phyloP scores from a whole-genome alignment of 2,888 invertebrate species.

The Drosophila kokeensis region DNA sequence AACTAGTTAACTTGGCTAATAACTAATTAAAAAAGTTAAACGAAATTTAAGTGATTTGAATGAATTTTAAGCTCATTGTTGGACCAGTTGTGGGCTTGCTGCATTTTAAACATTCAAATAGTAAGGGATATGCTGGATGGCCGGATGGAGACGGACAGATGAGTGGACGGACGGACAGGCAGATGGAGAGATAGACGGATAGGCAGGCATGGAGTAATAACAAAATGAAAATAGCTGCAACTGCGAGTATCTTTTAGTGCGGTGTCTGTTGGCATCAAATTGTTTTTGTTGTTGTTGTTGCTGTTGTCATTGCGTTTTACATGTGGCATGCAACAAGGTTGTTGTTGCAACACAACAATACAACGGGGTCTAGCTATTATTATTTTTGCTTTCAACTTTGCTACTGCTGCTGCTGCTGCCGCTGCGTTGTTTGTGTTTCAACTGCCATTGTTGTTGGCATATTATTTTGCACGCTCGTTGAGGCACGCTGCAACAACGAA shows the following conservation, averaged over 20 bases:
- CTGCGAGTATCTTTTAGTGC: constrained; percentile 37
- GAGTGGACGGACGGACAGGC: background rate
- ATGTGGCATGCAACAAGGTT: constrained; percentile 56
- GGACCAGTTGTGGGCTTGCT: background rate
- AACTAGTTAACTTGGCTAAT: constrained; percentile 26
- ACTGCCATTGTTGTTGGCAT: constrained; percentile 73
- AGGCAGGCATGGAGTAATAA: constrained; percentile 5
- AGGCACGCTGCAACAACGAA: constrained; percentile 49
- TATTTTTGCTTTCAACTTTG: constrained; percentile 60
- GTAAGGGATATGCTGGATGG: constrained; percentile 12
- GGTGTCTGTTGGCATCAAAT: constrained; percentile 34
- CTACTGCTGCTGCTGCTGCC: constrained; percentile 2
- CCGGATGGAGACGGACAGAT: background rate
- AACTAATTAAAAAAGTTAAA: constrained; percentile 45
- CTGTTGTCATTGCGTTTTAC: constrained; percentile 58
- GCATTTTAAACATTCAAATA: background rate
- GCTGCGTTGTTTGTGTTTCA: constrained; percentile 60
- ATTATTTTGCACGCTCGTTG: constrained; percentile 79
- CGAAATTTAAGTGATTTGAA: constrained; percentile 49
- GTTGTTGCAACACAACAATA: constrained; percentile 47
- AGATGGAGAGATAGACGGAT: background rate
- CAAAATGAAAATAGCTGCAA: constrained; percentile 42
- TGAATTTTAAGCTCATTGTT: constrained; percentile 40
- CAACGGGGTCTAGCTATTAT: constrained; percentile 63
- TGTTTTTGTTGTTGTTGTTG: constrained; percentile 19